These are phyloP conservation scores for Xyliphius kryptos DNA, from an alignment of 2,113 vertebrate species.

Conservation along the genomic window DNA sequence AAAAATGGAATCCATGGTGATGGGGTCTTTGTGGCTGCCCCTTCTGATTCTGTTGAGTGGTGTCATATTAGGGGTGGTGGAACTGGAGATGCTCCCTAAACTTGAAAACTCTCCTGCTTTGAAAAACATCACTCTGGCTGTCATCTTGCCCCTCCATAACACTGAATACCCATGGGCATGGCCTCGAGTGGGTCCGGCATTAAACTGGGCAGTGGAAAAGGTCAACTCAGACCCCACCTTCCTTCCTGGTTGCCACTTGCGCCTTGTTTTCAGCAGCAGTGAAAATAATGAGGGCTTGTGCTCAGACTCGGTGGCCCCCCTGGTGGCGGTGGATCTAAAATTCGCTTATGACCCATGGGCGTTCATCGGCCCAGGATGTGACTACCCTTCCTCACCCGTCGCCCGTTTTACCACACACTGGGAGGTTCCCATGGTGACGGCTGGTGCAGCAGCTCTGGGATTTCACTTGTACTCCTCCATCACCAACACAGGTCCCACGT, in stretches of 20 bases:
- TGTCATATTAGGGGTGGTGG: slow-evolving; percentile 33
- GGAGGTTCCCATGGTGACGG: slow-evolving; percentile 82
- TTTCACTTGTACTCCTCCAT: slow-evolving; percentile 66
- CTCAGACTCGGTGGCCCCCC: slow-evolving; percentile 76
- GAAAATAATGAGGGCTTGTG: slow-evolving; percentile 73
- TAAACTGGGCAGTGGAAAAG: slow-evolving; percentile 60
- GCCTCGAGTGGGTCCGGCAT: slow-evolving; percentile 80
- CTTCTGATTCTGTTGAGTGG: slow-evolving; percentile 34
- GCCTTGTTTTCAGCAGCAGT: slow-evolving; percentile 67
- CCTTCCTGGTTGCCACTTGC: slow-evolving; percentile 61
- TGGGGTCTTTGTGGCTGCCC: slow-evolving; percentile 27
- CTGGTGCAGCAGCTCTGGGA: slow-evolving; percentile 71
- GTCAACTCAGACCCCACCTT: slow-evolving; percentile 64
- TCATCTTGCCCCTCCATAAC: slow-evolving; percentile 77
- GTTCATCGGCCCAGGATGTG: slow-evolving; percentile 83
- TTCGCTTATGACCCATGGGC: slow-evolving; percentile 68
- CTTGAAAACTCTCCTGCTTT: neutral
- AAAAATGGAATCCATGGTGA: slow-evolving; percentile 13
- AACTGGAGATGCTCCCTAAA: neutral
- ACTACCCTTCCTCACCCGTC: slow-evolving; percentile 77
- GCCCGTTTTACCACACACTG: slow-evolving; percentile 80
- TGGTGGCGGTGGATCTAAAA: slow-evolving; percentile 79
- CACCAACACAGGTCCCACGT: slow-evolving; percentile 80
- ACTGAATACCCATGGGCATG: slow-evolving; percentile 85
- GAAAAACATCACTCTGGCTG: slow-evolving; percentile 73